Percentiles rank a stretch among this genome's conserved stretches.
phyloP scores from a whole-genome alignment of 2,113 vertebrate species.

The pig (Sus scrofa) region T2T-Sscrofa CM000813.6:5106501-5107000 shows the following conservation, averaged over 20 bases:
- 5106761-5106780: not conserved
- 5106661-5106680: not conserved
- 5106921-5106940: fast-evolving
- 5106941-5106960: fast-evolving
- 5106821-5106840: not conserved
- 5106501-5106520: not conserved
- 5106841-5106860: not conserved
- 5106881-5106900: too few relatives aligned
- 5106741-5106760: not conserved
- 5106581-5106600: not conserved
- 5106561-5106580: not conserved
- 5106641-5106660: not conserved
- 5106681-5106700: not conserved
- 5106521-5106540: not conserved
- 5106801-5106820: not conserved
- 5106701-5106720: not conserved
- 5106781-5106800: not conserved
- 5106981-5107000: not conserved
- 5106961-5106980: not conserved
- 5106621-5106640: not conserved
- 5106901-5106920: not conserved
- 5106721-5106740: not conserved
- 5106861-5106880: not conserved
- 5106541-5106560: not conserved
- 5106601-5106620: not conserved